Base-by-base conservation (phyloP, 2,797 vertebrate genomes). In the Hoplostethus atlanticus region DNA sequence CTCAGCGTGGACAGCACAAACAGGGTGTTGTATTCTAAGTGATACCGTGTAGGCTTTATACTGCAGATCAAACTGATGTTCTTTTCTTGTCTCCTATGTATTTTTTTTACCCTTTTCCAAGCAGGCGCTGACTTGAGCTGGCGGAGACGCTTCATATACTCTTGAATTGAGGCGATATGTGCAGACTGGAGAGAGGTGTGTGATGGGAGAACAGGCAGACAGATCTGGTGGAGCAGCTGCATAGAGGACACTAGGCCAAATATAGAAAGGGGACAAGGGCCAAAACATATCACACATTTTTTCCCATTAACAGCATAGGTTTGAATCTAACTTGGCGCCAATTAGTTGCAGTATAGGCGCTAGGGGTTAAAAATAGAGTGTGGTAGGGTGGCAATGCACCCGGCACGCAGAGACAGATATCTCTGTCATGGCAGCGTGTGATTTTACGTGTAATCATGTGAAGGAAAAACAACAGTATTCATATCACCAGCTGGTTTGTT, bases 271-370 rank as follows among this genome's bases (percentile, higher is more conserved):
- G 84, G 85, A 90, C 86, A 72, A 83, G 86, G 87, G 92, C 91
- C 92, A 92, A 93, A 94, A 92, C 93, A 94, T 93, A 93, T 94
- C 91, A 89, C 90, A 93, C 92, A 93, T 94, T 93, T 94, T 93
- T 94, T 93, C 93, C 93, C 92, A 93, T 92, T 94, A 94, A 93
- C 93, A 93, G 84, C 90, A 91, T 89, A 90, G 91, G 92, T 94
- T 93, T 92, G 91, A 94, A 92, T 92, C 91, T 92, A 92, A 91
- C 91, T 80, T 89, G 93, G 92, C 93, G 92, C 92, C 92, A 93
- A 92, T 94, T 93, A 92, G 89, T 84, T 93, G 84, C 79, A 73
- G 86, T 89, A 84, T 86, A 89, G 90, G 83, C 84, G 59, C 86
- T 81, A 56, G 56, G 58, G 25, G 62, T 76, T 91, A 89, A 89